Evolutionary conservation across 2,113 vertebrate genomes (phyloP), one percentile per base, ranked within the genome.

Genomic region (Pelobates fuscus): DNA sequence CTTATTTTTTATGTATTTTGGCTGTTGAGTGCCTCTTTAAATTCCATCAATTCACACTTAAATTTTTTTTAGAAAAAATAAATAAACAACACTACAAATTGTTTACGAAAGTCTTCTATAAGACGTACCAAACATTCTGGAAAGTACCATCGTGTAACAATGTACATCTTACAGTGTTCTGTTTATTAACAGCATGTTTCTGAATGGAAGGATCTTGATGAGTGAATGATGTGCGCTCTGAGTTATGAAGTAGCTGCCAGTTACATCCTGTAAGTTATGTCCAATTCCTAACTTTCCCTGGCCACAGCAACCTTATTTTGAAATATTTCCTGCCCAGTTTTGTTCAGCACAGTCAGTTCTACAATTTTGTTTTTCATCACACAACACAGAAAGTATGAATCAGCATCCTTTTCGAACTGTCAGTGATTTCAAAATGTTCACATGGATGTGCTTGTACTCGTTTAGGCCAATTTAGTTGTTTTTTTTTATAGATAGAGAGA

Each of bases 291-390:
- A 17, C 21, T 55, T 43, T 21, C 32, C 32, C 62, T 43, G 62
- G 27, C 7, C 37, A 65, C 10, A 65, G 32, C 20, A 21, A 44
- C 32, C 41, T 65, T 65, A 15, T 65, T 65, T 12, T 65, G 32
- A 65, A 65, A 65, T 41, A 43, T 65, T 65, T 65, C 62, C 62
- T 65, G 62, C 32, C 32, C 21, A 14, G 62, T 43, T 43, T 65
- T 24, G 62, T 41, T 43, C 20, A 65, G 62, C 12, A 65, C 62
- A 65, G 20, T 21, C 10, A 65, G 62, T 43, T 12, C 62, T 65
- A 65, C 26, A 43, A 15, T 15, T 62, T n/a, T 63, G 27, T n/a
- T 20, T 63, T 65, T 65, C 37, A 8, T 29, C 32, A 65, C 32
- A 41, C 43, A 65, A 14, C 20, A 15, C 11, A 41, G 29, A 63